Percentiles rank a stretch among this genome's conserved stretches.
Conservation (phyloP, 2,113 vertebrate genomes). For the Leiothrix lutea region DNA sequence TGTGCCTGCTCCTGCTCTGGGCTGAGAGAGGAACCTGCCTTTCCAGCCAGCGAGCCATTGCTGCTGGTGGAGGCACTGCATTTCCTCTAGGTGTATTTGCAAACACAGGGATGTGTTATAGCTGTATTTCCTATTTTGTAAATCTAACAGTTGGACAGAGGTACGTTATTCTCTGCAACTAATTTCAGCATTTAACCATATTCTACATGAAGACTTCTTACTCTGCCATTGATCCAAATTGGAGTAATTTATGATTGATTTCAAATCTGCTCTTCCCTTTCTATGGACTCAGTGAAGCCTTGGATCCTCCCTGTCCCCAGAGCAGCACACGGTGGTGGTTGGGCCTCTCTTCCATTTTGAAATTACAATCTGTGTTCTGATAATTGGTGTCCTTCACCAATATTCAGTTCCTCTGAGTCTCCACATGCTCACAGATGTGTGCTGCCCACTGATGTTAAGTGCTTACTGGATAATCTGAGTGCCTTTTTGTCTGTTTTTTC, state of each 20-base stretch:
- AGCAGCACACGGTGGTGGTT: not conserved
- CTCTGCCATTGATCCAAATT: not conserved
- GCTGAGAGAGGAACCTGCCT: not conserved
- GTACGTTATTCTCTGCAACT: not conserved
- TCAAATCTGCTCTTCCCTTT: not conserved
- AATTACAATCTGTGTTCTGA: not conserved
- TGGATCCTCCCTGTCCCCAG: not conserved
- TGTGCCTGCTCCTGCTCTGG: not conserved
- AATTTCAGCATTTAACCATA: not conserved
- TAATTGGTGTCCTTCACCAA: not conserved
- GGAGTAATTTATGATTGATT: not conserved
- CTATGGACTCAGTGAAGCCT: not conserved
- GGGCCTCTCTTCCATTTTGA: not conserved
- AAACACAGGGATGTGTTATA: not conserved
- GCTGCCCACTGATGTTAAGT: not conserved
- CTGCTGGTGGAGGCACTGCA: not conserved
- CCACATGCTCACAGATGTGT: not conserved
- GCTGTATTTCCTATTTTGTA: not conserved
- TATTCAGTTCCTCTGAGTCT: not conserved
- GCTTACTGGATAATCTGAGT: not conserved
- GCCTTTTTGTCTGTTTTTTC: slow-evolving; percentile 28
- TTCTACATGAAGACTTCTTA: not conserved
- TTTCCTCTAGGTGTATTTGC: not conserved
- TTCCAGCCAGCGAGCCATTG: not conserved
- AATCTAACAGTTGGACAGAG: not conserved